Evolutionary conservation across 2,797 vertebrate species (phyloP).

Genomic region (Gymnothorax javanicus): DNA sequence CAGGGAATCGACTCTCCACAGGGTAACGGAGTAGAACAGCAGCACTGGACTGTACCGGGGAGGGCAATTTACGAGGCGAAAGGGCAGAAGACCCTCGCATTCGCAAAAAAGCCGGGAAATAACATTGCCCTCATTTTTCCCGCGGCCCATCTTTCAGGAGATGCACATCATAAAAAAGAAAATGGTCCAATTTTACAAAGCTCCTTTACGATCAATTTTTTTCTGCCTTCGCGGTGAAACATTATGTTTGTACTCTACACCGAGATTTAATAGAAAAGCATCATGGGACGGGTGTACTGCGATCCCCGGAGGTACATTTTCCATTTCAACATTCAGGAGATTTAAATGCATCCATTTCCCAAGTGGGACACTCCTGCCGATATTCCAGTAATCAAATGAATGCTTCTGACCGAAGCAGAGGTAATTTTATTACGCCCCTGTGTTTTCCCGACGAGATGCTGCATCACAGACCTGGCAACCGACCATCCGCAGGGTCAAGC

Average conservation of each 20-base stretch:
- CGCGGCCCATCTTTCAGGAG: too few species aligned
- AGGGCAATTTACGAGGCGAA: too few species aligned
- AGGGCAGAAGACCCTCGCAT: too few species aligned
- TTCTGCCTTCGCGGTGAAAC: background rate
- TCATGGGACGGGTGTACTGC: background rate
- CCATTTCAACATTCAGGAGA: background rate
- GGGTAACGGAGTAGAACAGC: too few species aligned
- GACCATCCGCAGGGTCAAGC: background rate
- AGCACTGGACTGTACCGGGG: too few species aligned
- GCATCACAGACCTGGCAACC: background rate
- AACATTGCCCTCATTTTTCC: too few species aligned
- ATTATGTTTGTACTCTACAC: background rate
- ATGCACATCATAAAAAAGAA: too few species aligned
- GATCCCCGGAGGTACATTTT: background rate
- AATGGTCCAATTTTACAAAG: too few species aligned
- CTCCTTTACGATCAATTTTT: too few species aligned
- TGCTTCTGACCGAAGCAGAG: background rate
- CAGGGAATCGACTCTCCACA: too few species aligned
- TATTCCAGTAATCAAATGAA: background rate
- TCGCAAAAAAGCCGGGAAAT: too few species aligned
- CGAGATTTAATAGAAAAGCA: background rate
- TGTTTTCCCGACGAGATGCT: background rate
- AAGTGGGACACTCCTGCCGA: background rate
- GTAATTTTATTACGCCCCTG: background rate
- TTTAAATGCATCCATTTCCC: background rate